Evolutionary conservation across 2,888 invertebrate species (phyloP).

Genomic region (Melipona bicolor): DNA sequence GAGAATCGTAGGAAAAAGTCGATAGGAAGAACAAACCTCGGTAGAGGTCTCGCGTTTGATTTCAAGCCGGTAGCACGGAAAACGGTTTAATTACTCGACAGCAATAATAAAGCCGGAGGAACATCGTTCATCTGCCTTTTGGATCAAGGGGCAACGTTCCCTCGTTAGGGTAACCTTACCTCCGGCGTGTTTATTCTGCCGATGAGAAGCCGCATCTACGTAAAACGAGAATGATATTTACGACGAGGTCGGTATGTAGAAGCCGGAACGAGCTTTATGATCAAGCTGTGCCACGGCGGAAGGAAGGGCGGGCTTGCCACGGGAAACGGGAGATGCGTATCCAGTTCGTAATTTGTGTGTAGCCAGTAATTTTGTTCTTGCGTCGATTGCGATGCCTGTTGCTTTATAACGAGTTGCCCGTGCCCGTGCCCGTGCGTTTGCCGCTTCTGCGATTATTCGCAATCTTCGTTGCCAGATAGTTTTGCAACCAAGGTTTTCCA

Average conservation of each 20-base stretch:
- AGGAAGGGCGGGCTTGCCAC: slow-evolving; percentile 31
- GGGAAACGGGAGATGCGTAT: slow-evolving; percentile 66
- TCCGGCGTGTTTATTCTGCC: slow-evolving; percentile 68
- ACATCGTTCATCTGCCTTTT: slow-evolving; percentile 49
- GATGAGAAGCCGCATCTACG: slow-evolving; percentile 71
- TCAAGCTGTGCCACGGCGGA: slow-evolving; percentile 58
- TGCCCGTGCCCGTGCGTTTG: too few species aligned
- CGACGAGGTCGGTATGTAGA: slow-evolving; percentile 50
- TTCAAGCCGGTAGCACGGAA: slow-evolving; percentile 24
- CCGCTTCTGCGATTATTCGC: background rate
- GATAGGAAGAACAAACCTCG: background rate
- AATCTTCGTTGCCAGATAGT: background rate
- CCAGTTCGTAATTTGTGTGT: slow-evolving; percentile 69
- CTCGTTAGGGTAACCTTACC: slow-evolving; percentile 68
- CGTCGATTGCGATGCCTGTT: slow-evolving; percentile 54
- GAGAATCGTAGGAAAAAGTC: background rate
- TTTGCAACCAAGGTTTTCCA: too few species aligned
- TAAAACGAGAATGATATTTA: slow-evolving; percentile 74
- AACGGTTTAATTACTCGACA: slow-evolving; percentile 60
- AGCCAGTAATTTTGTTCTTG: slow-evolving; percentile 66
- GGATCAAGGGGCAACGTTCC: slow-evolving; percentile 54
- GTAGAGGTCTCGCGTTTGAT: background rate
- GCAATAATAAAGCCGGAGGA: slow-evolving; percentile 60
- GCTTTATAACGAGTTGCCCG: slow-evolving; percentile 33
- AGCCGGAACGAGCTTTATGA: slow-evolving; percentile 70